Evolutionary conservation across 1,140 invertebrate species (phyloP).

Genomic region (Philopotamus ludificatus): DNA sequence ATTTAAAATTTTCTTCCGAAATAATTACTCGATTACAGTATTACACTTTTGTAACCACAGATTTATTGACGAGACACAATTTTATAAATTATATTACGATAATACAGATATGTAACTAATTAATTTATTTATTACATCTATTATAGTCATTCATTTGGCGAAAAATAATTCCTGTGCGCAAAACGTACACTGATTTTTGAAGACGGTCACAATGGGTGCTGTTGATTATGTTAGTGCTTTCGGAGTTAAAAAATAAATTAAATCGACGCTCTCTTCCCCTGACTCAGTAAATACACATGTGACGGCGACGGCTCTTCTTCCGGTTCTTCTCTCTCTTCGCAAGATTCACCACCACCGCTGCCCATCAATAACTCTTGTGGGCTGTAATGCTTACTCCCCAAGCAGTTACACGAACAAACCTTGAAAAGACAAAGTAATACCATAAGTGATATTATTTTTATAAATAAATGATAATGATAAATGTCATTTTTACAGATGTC

Average conservation of each 20-base stretch:
- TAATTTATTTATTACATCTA: no score
- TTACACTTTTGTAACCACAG: no score
- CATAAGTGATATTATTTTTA: no score
- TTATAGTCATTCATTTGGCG: background rate
- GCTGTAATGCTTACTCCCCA: slow-evolving; percentile 57
- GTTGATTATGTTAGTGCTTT: no score
- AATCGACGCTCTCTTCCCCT: slow-evolving; percentile 38
- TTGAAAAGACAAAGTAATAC: slow-evolving; percentile 35
- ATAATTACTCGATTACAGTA: no score
- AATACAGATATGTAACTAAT: no score
- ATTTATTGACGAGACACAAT: no score
- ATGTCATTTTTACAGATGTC: slow-evolving; percentile 52
- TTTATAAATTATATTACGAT: no score
- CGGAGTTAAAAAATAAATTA: slow-evolving; percentile 21
- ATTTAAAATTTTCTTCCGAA: no score
- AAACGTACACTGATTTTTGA: background rate
- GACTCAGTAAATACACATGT: slow-evolving; percentile 29
- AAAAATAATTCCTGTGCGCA: background rate
- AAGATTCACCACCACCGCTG: slow-evolving; percentile 1
- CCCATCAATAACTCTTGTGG: slow-evolving; percentile 33
- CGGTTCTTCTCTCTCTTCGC: slow-evolving; percentile 35
- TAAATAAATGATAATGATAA: background rate
- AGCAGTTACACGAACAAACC: slow-evolving; percentile 71
- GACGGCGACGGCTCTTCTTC: slow-evolving; percentile 28
- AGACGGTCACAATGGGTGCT: no score